phyloP scores from a whole-genome alignment of 2,113 vertebrate species.

The Gila orcuttii region DNA sequence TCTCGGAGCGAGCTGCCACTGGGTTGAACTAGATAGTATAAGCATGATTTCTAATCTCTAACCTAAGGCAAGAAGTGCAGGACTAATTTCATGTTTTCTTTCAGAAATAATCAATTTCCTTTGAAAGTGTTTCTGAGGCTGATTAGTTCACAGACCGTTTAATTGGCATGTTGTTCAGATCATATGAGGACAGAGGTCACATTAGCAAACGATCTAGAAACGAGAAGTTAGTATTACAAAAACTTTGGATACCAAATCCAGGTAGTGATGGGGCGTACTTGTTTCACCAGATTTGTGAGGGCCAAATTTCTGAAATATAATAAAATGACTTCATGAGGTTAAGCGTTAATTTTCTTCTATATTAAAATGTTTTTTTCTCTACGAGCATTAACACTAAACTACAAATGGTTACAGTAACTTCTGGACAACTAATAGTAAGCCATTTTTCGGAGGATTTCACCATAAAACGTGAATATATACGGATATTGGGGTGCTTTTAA shows the following conservation, averaged over 20 bases:
- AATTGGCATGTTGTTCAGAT: conserved; percentile 76
- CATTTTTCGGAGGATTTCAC: too few relatives aligned
- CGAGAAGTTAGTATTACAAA: not conserved
- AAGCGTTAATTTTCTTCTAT: too few relatives aligned
- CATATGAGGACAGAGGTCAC: not conserved
- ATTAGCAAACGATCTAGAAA: not conserved
- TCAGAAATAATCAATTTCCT: conserved; percentile 93
- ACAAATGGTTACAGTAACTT: too few relatives aligned
- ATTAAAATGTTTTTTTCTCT: too few relatives aligned
- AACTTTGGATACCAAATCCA: not conserved
- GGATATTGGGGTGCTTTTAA: too few relatives aligned
- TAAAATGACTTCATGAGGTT: not conserved
- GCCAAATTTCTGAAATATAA: too few relatives aligned
- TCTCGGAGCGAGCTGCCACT: conserved; percentile 85
- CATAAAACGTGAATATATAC: too few relatives aligned
- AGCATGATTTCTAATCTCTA: conserved; percentile 95
- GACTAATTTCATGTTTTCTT: conserved; percentile 93
- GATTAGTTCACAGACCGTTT: conserved; percentile 88
- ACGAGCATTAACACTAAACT: too few relatives aligned
- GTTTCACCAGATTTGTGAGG: not conserved
- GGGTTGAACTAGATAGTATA: conserved; percentile 88
- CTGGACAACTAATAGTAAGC: too few relatives aligned
- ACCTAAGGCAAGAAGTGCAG: conserved; percentile 89
- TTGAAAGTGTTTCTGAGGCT: conserved; percentile 86
- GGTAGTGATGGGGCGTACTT: not conserved